phyloP scores from a whole-genome alignment of 2,797 vertebrate genomes.

The Acestrorhynchus altus region DNA sequence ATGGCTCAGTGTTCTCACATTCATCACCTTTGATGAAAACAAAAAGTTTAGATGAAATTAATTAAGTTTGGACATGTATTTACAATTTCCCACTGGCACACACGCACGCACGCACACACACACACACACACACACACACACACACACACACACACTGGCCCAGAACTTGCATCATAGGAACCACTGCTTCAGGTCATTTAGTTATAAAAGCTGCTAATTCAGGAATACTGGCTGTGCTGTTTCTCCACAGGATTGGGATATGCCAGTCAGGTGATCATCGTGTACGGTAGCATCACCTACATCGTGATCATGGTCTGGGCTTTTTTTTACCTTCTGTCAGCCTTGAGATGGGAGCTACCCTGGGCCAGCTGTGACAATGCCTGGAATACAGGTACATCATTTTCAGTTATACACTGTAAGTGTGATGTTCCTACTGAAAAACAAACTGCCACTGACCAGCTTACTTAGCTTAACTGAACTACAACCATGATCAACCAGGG shows the following conservation, averaged over 20 bases:
- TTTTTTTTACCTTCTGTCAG: constrained; percentile 73
- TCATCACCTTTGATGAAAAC: not conserved
- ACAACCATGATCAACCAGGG: too few species aligned
- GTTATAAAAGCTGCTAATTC: not conserved
- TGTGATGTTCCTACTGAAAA: not conserved
- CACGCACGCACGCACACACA: not conserved
- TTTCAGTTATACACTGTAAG: not conserved
- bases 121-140: too few species aligned
- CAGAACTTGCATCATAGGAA: not conserved
- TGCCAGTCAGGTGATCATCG: constrained; percentile 68
- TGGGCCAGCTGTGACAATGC: constrained; percentile 73
- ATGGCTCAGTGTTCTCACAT: too few species aligned
- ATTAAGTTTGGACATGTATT: not conserved
- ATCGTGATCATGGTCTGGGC: constrained; percentile 74
- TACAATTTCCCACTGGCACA: not conserved
- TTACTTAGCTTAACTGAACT: too few species aligned
- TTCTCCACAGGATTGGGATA: constrained; percentile 69
- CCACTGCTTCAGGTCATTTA: not conserved
- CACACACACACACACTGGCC: too few species aligned
- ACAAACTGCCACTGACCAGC: too few species aligned
- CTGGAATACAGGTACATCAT: constrained; percentile 71
- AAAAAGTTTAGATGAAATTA: too few species aligned
- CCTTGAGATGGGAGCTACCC: constrained; percentile 68
- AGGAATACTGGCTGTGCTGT: not conserved
- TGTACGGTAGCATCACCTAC: constrained; percentile 70